phyloP scores from a whole-genome alignment of 2,797 vertebrate genomes.

The Sandelia bainsii region DNA sequence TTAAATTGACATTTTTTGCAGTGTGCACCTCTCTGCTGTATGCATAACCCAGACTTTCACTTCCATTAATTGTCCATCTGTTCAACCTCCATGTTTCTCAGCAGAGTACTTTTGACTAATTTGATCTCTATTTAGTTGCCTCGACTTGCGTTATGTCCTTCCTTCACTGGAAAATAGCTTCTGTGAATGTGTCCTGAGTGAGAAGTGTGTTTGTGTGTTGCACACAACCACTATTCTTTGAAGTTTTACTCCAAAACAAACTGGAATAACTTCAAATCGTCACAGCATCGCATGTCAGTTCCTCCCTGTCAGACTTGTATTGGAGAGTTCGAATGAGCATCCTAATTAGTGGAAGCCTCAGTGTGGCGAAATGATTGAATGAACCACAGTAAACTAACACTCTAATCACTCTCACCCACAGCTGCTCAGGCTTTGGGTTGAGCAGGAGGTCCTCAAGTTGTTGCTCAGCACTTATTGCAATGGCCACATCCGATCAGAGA shows the following conservation, averaged over 20 bases:
- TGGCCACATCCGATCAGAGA: constrained; percentile 47
- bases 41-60: constrained; percentile 43
- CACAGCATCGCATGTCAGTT: neutral
- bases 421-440: constrained; percentile 46
- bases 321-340: constrained; percentile 12
- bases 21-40: constrained; percentile 23
- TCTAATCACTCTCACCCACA: constrained; percentile 56
- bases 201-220: constrained; percentile 19
- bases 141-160: constrained; percentile 34
- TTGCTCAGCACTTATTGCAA: constrained; percentile 41
- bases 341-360: constrained; percentile 54
- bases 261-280: constrained; percentile 21
- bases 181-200: constrained; percentile 31
- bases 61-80: constrained; percentile 71
- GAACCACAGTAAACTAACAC: constrained; percentile 42
- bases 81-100: constrained; percentile 61
- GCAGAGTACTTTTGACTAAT: constrained; percentile 63
- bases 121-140: constrained; percentile 55
- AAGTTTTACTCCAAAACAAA: constrained; percentile 36
- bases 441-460: constrained; percentile 53
- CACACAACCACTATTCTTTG: constrained; percentile 16
- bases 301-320: constrained; percentile 6
- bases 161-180: constrained; percentile 36
- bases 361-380: constrained; percentile 46
- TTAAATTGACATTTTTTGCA: constrained; percentile 3